Evolutionary conservation across 2,888 invertebrate species (phyloP).

Genomic region (Noctua janthe): DNA sequence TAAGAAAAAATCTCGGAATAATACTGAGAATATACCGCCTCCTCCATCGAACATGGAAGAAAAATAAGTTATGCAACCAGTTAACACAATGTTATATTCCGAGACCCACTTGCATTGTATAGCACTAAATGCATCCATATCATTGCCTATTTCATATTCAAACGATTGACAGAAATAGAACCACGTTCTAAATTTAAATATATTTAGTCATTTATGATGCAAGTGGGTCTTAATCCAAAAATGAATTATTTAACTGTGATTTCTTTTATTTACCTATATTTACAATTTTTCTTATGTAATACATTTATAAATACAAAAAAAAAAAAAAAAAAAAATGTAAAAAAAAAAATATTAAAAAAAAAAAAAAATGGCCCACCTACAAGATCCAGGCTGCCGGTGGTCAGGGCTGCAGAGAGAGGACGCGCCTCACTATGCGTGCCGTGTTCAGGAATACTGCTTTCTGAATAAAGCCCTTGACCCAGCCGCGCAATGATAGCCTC

Average conservation of each 20-base stretch:
- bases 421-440: no score
- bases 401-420: no score
- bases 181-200: background rate
- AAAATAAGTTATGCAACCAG: conserved; percentile 19
- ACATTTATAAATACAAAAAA: no score
- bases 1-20: conserved; percentile 72
- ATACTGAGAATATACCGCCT: conserved; percentile 68
- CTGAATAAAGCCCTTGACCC: no score
- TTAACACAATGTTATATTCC: background rate
- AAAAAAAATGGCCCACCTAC: no score
- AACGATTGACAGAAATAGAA: background rate
- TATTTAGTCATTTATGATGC: background rate
- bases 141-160: background rate
- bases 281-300: no score
- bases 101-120: background rate
- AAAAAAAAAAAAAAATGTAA: no score
- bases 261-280: conserved; percentile 19
- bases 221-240: background rate
- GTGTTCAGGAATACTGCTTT: no score
- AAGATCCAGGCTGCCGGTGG: no score
- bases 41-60: conserved; percentile 44
- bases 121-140: background rate
- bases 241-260: conserved; percentile 47
- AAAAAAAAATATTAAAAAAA: no score
- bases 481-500: no score